Base-by-base conservation (phyloP, 2,797 vertebrate species). In the Eulemur mongoz region DNA sequence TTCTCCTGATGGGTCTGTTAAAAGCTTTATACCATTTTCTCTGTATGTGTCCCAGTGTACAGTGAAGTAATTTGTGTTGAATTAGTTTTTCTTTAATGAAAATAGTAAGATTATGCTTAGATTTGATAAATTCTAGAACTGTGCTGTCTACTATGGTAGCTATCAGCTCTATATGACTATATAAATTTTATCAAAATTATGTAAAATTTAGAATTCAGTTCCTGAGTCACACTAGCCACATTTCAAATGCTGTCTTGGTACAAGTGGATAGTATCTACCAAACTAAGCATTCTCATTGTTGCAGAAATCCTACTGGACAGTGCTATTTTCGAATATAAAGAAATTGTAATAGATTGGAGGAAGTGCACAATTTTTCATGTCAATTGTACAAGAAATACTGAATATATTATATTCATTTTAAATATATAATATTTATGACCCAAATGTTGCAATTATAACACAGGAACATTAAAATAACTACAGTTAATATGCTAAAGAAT, bases 121-220 rank as follows among this genome's bases (percentile, higher is more conserved):
- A 40, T 50, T 63, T 85, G 10, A 72, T 69, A 63, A 73, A 94
- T 76, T 76, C 14, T 88, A 52, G 13, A 87, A 18, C 84, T 67
- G 5, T 63, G 5, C 4, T 57, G 2, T 69, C 11, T 70, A 35
- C 32, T 76, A 72, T 15, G 50, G 18, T n/a, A 94, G 63, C 5
- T n/a, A 30, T 14, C 4, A 35, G 17, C 4, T 76, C 0, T n/a
- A 81, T 70, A 23, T 65, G n/a, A 2, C 5, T 75, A 69, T 38
- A 82, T 91, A 73, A 83, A 79, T 88, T 73, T 91, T 92, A 73
- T 69, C 38, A 82, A 81, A 88, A 83, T 54, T 50, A 59, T 67
- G 23, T 70, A 54, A 63, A 79, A 78, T 80, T 72, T 48, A 85
- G 86, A 65, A 87, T 48, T 94, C 2, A 63, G 7, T 92, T 79